These are phyloP conservation scores for Pollachius pollachius DNA, from an alignment of 2,113 vertebrate genomes.

Conservation along the genomic window DNA sequence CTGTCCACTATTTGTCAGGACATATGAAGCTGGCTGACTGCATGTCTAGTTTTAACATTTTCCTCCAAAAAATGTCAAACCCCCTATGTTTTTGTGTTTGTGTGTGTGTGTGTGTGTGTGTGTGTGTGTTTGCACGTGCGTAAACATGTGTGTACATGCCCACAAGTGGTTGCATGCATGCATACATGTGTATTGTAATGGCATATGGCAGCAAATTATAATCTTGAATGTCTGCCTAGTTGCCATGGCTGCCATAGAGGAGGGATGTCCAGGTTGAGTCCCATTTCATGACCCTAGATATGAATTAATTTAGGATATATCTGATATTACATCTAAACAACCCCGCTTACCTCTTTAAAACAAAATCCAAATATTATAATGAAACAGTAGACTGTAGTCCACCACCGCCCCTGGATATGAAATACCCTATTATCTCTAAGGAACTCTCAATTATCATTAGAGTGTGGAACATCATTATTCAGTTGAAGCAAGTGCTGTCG, in stretches of 20 bases:
- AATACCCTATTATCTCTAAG: no score
- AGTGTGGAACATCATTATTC: no score
- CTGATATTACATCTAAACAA: constrained; percentile 36
- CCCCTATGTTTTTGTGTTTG: constrained; percentile 14
- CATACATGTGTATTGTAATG: neutral
- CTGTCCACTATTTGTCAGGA: constrained; percentile 26
- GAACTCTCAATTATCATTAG: no score
- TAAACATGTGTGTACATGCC: constrained; percentile 22
- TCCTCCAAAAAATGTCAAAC: no score
- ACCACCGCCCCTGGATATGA: no score
- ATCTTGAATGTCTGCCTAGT: constrained; percentile 57
- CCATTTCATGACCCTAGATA: constrained; percentile 43
- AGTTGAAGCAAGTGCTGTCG: no score
- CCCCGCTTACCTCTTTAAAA: constrained; percentile 7
- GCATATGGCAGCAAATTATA: constrained; percentile 65
- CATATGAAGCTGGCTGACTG: constrained; percentile 2
- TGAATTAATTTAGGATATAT: constrained; percentile 51
- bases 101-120: neutral
- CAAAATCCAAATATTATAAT: neutral
- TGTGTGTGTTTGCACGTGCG: neutral
- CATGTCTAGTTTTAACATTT: constrained; percentile 25
- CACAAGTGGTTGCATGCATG: neutral
- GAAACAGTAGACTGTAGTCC: neutral
- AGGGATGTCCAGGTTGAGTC: constrained; percentile 42
- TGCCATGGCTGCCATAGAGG: constrained; percentile 63